Percentiles rank a stretch among this genome's conserved stretches.
Evolutionary conservation across 2,113 vertebrate genomes (phyloP).

Genomic region (Pitta sordida): DNA sequence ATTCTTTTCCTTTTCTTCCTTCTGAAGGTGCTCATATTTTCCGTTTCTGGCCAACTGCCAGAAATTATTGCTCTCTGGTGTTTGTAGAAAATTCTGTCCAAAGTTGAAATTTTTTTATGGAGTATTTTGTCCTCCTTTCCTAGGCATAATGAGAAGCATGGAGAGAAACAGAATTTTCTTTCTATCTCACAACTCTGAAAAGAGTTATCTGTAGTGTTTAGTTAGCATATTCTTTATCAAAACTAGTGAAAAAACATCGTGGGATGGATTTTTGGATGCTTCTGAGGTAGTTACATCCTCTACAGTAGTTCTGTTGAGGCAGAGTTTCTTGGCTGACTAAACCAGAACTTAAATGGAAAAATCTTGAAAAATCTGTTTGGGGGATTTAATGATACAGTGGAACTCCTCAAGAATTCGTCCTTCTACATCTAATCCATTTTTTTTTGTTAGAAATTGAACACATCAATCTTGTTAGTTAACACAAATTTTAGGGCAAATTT

Average conservation of each 20-base stretch:
- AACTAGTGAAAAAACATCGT: background rate
- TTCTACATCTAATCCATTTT: background rate
- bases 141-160: background rate
- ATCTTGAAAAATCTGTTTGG: background rate
- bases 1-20: background rate
- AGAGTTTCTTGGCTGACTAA: background rate
- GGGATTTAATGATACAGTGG: background rate
- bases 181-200: background rate
- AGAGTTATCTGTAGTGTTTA: background rate
- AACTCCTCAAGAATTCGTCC: background rate
- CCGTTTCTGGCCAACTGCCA: background rate
- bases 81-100: background rate
- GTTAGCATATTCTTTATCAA: background rate
- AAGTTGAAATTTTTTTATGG: background rate
- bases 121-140: background rate
- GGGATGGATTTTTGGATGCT: background rate
- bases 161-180: background rate
- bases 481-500: background rate
- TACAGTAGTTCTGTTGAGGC: background rate
- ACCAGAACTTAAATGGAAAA: background rate
- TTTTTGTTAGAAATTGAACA: background rate
- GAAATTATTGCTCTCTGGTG: background rate
- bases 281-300: background rate
- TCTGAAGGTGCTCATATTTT: background rate
- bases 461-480: background rate